A percentile compares a stretch with the other conserved stretches of the same genome.
Evolutionary conservation across 2,888 invertebrate species (phyloP).

Genomic region (Theretra japonica): DNA sequence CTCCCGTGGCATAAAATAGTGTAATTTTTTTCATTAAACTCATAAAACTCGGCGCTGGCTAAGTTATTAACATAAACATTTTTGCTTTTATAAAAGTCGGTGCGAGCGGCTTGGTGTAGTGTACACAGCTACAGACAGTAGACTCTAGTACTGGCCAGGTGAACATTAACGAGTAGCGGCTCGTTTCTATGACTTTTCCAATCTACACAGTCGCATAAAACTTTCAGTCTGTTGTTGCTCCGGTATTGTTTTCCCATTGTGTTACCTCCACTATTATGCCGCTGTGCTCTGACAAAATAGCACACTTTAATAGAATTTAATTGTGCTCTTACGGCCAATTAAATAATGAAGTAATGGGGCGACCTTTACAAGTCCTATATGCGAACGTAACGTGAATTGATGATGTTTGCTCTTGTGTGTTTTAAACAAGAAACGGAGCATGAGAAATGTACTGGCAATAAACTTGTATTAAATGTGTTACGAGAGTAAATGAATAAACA

Average conservation of each 20-base stretch:
- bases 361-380: slow-evolving; percentile 2
- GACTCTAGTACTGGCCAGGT: not conserved
- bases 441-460: not conserved
- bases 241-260: slow-evolving; percentile 30
- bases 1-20: slow-evolving; percentile 2
- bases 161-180: slow-evolving; percentile 5
- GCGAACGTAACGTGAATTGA: not conserved
- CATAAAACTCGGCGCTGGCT: slow-evolving; percentile 4
- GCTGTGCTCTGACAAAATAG: slow-evolving; percentile 12
- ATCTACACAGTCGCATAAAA: slow-evolving; percentile 29
- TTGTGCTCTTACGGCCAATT: slow-evolving; percentile 12
- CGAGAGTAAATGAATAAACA: not conserved
- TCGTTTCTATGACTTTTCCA: slow-evolving; percentile 28
- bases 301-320: slow-evolving; percentile 20
- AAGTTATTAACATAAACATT: not conserved
- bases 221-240: slow-evolving; percentile 20
- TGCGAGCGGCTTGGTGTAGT: not conserved
- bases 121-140: not conserved
- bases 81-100: not conserved
- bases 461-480: not conserved
- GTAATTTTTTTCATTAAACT: slow-evolving; percentile 7
- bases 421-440: not conserved
- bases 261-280: slow-evolving; percentile 23
- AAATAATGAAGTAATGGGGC: slow-evolving; percentile 3
- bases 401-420: not conserved